phyloP scores from a whole-genome alignment of 2,797 vertebrate species.

The Pseudochromis fuscus region DNA sequence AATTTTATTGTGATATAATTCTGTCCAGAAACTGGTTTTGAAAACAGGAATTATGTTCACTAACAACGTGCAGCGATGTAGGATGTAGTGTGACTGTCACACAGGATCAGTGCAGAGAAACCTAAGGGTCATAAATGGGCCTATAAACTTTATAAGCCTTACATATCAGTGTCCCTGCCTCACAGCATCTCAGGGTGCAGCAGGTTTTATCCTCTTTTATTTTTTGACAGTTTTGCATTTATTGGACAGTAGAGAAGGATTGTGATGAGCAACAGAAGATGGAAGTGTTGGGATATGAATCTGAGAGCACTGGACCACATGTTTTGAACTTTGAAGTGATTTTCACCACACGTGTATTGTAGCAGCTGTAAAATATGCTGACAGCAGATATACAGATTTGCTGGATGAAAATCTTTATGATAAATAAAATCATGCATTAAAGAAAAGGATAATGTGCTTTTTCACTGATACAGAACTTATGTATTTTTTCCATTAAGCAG shows the following conservation, averaged over 20 bases:
- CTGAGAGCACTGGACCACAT: neutral
- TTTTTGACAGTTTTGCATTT: neutral
- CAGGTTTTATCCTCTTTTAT: neutral
- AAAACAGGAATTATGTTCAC: neutral
- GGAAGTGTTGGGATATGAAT: neutral
- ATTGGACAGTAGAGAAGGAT: no score
- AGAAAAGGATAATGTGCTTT: neutral
- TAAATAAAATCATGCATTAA: neutral
- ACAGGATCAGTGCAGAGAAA: no score
- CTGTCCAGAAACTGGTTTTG: neutral
- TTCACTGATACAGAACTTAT: neutral
- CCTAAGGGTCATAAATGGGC: neutral
- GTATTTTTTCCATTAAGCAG: neutral
- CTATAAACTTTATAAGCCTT: neutral
- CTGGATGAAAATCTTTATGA: no score
- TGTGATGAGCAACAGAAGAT: neutral
- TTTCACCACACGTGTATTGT: no score
- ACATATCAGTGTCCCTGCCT: neutral
- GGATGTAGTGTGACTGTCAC: neutral
- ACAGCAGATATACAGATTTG: no score
- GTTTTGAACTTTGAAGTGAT: neutral
- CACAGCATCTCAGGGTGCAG: neutral
- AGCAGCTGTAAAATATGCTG: no score
- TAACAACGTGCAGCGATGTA: neutral
- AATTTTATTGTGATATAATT: neutral